phyloP scores from a whole-genome alignment of 2,888 invertebrate genomes.

The Dynastes maya region DNA sequence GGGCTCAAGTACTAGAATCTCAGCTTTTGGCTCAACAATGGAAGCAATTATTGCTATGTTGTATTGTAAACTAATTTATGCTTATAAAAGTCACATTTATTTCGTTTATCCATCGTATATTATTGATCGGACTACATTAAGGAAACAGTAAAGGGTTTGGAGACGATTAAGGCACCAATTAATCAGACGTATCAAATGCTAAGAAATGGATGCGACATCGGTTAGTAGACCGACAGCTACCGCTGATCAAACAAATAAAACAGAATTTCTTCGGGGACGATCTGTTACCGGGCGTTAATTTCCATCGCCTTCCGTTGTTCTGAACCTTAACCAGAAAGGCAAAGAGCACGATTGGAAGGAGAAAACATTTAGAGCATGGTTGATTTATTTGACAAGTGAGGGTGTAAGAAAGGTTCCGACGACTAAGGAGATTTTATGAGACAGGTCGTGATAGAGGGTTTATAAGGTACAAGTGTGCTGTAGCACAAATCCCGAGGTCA shows the following conservation, averaged over 20 bases:
- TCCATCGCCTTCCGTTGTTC: slow-evolving; percentile 20
- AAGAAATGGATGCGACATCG: not conserved
- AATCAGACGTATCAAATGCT: not conserved
- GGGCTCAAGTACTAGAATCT: no score
- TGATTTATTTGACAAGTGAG: slow-evolving; percentile 54
- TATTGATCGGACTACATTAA: no score
- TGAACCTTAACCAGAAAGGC: slow-evolving; percentile 37
- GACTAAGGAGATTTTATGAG: slow-evolving; percentile 57
- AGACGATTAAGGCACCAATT: not conserved
- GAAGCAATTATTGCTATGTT: no score
- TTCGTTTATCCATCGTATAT: no score
- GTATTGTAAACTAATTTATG: no score
- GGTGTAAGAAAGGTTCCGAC: slow-evolving; percentile 52
- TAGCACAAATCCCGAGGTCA: slow-evolving; percentile 54
- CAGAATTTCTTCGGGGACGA: slow-evolving; percentile 25
- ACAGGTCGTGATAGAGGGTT: slow-evolving; percentile 56
- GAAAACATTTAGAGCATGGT: slow-evolving; percentile 44
- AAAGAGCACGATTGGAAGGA: slow-evolving; percentile 29
- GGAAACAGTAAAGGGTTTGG: no score
- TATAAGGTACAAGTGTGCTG: slow-evolving; percentile 55
- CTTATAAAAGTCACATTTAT: no score
- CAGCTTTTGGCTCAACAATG: no score
- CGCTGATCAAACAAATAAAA: slow-evolving; percentile 21
- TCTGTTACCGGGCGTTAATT: slow-evolving; percentile 38
- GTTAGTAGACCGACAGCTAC: not conserved